These are phyloP conservation scores for Pristis pectinata DNA, from an alignment of 2,797 vertebrate species.

Conservation along the genomic window DNA sequence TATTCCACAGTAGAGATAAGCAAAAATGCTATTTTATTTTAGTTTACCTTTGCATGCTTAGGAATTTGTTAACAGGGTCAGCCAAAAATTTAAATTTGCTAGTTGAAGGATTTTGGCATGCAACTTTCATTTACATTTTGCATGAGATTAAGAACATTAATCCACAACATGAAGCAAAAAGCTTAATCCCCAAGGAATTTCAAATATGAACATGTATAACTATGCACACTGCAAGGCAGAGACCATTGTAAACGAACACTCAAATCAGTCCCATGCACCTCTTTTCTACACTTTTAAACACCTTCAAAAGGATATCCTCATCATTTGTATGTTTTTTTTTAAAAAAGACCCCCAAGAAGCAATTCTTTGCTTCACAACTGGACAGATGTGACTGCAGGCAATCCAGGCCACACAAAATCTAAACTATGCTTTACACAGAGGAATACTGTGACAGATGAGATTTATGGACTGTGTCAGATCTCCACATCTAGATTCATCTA, in stretches of 20 bases:
- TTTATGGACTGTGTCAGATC: conserved; percentile 32
- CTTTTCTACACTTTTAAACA: not conserved
- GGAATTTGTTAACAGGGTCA: too few species aligned
- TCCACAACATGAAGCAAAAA: not conserved
- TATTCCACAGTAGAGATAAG: too few species aligned
- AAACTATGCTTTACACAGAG: not conserved
- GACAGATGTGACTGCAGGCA: not conserved
- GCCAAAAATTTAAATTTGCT: too few species aligned
- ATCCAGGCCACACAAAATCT: not conserved
- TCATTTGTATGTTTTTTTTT: not conserved
- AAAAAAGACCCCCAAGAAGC: not conserved
- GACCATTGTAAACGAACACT: not conserved
- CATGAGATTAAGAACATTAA: not conserved
- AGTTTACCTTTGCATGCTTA: too few species aligned
- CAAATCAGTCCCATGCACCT: conserved; percentile 4
- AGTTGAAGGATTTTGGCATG: not conserved
- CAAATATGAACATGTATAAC: not conserved
- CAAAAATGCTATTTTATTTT: too few species aligned
- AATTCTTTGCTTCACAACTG: not conserved
- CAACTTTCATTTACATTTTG: not conserved
- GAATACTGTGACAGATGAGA: conserved; percentile 27
- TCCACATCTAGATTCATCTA: conserved; percentile 54
- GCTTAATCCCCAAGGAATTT: not conserved
- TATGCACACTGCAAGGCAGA: not conserved
- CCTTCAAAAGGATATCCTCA: not conserved